Evolutionary conservation across 2,113 vertebrate genomes (phyloP).

Genomic region (Pampusana beccarii): DNA sequence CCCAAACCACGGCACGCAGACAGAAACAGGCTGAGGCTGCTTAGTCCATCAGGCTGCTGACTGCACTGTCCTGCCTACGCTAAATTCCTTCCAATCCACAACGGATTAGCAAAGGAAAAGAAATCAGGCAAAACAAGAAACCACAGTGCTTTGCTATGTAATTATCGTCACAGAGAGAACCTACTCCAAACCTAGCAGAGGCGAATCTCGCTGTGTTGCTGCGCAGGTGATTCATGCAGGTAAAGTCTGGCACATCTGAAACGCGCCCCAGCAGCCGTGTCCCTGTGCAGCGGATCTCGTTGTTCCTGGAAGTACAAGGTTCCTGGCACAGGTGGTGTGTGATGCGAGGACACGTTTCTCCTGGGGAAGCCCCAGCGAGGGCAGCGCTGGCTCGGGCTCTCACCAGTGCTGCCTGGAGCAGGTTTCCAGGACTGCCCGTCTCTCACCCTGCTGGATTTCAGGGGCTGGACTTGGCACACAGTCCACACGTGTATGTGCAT

Average conservation of each 20-base stretch:
- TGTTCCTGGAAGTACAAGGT: background rate
- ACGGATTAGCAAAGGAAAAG: background rate
- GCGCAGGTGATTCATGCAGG: background rate
- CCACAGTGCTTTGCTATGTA: background rate
- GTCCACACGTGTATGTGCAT: background rate
- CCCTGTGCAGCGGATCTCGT: accelerated
- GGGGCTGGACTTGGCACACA: background rate
- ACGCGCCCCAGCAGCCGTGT: accelerated
- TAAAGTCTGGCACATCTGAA: background rate
- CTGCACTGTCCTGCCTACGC: background rate
- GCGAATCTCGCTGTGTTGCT: background rate
- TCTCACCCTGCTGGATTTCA: background rate
- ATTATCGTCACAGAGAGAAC: background rate
- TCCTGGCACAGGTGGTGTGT: accelerated
- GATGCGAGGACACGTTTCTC: accelerated
- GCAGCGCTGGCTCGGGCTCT: background rate
- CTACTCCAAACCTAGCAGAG: background rate
- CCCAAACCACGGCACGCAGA: accelerated
- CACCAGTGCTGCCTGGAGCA: background rate
- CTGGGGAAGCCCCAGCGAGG: background rate
- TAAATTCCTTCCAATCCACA: background rate
- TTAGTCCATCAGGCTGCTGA: background rate
- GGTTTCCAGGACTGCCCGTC: background rate
- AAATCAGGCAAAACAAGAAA: background rate
- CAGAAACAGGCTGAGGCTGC: background rate